Evolutionary conservation across 2,113 vertebrate genomes (phyloP), one percentile per base, ranked within the genome.

Genomic region (Oxygymnocypris stewartii): DNA sequence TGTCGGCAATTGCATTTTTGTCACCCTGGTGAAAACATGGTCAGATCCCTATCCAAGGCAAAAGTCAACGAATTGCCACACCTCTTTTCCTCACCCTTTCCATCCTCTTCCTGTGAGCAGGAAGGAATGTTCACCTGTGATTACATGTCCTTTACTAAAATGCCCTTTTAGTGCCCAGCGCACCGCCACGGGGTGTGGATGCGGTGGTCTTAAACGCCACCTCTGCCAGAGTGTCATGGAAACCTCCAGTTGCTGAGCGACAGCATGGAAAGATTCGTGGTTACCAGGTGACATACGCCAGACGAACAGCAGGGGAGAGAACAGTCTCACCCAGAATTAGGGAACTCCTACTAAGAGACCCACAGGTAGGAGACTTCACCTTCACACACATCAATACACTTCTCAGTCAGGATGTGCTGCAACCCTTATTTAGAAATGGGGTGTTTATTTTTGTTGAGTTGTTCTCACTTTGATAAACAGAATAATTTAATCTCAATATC

Each of bases 161-260:
- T 98, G 95, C 97, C 96, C 95, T 96, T 97, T 94, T 97, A 99
- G 97, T 99, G 97, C 98, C 97, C 95, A 97, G 97, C 91, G 97
- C 97, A 94, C 96, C 97, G 93, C 97, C 96, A 92, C 96, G 96
- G 89, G 96, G 95, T 94, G 96, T 99, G 93, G 96, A 96, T 95
- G 96, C 96, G 75, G 96, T 97, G 95, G 96, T 97, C 94, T 94
- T 98, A 95, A 99, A 99, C 95, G 96, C 97, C 87, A 96, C 97
- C 90, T 95, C 97, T 91, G 92, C 98, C 94, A 97, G 95, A 94
- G 97, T 99, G 91, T 97, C 94, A 77, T 98, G 98, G 98, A 96
- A 96, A 92, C 96, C 97, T 0, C 98, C 97, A 14, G 95, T 96
- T 86, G 96, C 96, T 87, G 96, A 96, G 90, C 96, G 96, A 84